Conservation (phyloP, 1,140 invertebrate species). For the Zelostemma sp. region DNA sequence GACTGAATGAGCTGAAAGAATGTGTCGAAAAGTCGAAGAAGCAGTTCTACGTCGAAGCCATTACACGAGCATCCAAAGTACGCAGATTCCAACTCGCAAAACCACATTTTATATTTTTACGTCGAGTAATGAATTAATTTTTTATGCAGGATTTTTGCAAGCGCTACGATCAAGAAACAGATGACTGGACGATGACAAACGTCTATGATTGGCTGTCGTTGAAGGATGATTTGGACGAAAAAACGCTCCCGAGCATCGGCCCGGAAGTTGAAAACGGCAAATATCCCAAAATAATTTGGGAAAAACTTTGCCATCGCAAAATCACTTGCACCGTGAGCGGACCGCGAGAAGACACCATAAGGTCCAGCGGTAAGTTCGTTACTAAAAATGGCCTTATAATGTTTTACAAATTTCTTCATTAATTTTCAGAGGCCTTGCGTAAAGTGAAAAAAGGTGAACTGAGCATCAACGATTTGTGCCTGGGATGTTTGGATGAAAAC, state of each 20-base stretch:
- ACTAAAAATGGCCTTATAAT: not conserved
- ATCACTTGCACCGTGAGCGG: slow-evolving; percentile 32
- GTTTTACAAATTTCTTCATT: too few species aligned
- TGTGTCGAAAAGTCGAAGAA: slow-evolving; percentile 43
- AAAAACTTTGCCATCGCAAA: slow-evolving; percentile 48
- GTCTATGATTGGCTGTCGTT: slow-evolving; percentile 40
- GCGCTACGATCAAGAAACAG: too few species aligned
- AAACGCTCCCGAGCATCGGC: slow-evolving; percentile 15
- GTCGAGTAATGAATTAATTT: not conserved
- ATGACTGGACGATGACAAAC: slow-evolving; percentile 46
- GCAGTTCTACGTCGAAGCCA: slow-evolving; percentile 37
- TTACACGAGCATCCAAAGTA: slow-evolving; percentile 57
- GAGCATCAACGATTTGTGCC: slow-evolving; percentile 42
- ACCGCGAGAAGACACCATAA: slow-evolving; percentile 41
- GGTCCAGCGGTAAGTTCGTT: slow-evolving; percentile 40
- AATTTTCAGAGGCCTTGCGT: slow-evolving; percentile 39
- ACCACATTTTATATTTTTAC: not conserved
- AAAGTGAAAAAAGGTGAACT: slow-evolving; percentile 16
- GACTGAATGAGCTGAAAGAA: slow-evolving; percentile 44
- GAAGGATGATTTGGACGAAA: not conserved
- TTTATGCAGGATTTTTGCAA: slow-evolving; percentile 54
- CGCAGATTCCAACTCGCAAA: slow-evolving; percentile 3
- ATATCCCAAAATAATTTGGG: slow-evolving; percentile 47
- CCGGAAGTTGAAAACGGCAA: slow-evolving; percentile 26
- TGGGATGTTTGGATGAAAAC: slow-evolving; percentile 50